Conservation (phyloP, 2,797 vertebrate genomes). For the Botia kubotai region DNA sequence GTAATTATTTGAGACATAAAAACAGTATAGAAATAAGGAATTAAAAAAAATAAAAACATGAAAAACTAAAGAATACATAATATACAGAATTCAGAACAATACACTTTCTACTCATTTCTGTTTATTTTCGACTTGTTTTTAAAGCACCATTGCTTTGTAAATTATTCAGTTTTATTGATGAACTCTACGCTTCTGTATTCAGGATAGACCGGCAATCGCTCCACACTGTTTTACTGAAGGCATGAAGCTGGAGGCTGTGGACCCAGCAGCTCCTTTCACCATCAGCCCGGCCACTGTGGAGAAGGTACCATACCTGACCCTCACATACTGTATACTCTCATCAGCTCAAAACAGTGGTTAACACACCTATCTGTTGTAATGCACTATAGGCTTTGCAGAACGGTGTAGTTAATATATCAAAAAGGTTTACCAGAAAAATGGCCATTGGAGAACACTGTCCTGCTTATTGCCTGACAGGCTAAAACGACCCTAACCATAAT, state of each 20-base stretch:
- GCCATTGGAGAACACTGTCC: neutral
- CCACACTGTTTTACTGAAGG: constrained; percentile 88
- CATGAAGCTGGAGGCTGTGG: constrained; percentile 96
- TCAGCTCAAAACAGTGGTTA: neutral
- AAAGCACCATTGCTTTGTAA: neutral
- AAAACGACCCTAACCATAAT: too few relatives aligned
- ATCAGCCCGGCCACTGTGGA: constrained; percentile 91
- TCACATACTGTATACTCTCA: neutral
- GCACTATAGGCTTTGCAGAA: neutral
- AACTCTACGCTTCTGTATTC: constrained; percentile 53
- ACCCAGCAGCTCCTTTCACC: constrained; percentile 88
- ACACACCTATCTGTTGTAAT: neutral
- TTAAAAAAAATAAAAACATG: too few relatives aligned
- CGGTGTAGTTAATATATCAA: neutral
- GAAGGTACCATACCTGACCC: constrained; percentile 85
- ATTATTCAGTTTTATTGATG: constrained; percentile 16
- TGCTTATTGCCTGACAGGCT: neutral
- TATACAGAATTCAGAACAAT: too few relatives aligned
- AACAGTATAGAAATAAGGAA: too few relatives aligned
- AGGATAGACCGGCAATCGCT: constrained; percentile 87
- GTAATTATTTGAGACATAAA: too few relatives aligned
- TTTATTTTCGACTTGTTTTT: constrained; percentile 1
- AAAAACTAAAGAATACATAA: too few relatives aligned
- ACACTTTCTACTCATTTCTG: neutral
- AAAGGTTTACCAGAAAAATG: neutral